These are phyloP conservation scores for Lota lota DNA, from an alignment of 2,113 vertebrate species.

Conservation along the genomic window DNA sequence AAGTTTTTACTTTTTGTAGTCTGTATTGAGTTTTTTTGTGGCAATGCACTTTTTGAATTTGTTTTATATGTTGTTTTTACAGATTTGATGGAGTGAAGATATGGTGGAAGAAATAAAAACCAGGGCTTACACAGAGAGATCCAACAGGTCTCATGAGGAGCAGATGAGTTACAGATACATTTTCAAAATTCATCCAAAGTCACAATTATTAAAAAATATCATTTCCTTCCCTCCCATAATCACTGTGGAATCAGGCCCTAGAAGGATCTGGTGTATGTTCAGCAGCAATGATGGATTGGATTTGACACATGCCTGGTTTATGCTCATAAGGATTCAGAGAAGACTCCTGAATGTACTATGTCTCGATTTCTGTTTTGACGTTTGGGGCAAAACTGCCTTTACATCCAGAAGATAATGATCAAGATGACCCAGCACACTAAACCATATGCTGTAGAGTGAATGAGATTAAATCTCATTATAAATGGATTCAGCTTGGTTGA, in stretches of 20 bases:
- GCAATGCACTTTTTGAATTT: too few species aligned
- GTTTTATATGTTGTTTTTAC: too few species aligned
- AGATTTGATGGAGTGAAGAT: too few species aligned
- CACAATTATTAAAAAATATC: too few species aligned
- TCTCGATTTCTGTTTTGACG: constrained; percentile 15
- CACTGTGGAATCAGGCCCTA: constrained; percentile 54
- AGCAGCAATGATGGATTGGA: constrained; percentile 21
- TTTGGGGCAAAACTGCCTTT: constrained; percentile 54
- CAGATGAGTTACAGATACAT: too few species aligned
- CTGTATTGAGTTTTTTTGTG: too few species aligned
- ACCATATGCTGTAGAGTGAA: constrained; percentile 40
- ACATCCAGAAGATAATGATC: constrained; percentile 43
- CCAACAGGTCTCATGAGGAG: too few species aligned
- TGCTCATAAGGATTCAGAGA: constrained; percentile 48
- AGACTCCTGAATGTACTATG: constrained; percentile 25
- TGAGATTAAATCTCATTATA: constrained; percentile 52
- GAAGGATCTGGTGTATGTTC: constrained; percentile 32
- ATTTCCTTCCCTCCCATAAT: too few species aligned
- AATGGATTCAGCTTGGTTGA: constrained; percentile 47
- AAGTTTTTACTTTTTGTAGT: neutral
- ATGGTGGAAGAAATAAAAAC: too few species aligned
- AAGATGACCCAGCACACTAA: constrained; percentile 29
- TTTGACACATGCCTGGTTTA: constrained; percentile 54
- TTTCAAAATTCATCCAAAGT: too few species aligned
- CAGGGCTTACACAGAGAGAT: too few species aligned